Evolutionary conservation across 2,113 vertebrate species (phyloP).

Genomic region (Mystacornis crossleyi): DNA sequence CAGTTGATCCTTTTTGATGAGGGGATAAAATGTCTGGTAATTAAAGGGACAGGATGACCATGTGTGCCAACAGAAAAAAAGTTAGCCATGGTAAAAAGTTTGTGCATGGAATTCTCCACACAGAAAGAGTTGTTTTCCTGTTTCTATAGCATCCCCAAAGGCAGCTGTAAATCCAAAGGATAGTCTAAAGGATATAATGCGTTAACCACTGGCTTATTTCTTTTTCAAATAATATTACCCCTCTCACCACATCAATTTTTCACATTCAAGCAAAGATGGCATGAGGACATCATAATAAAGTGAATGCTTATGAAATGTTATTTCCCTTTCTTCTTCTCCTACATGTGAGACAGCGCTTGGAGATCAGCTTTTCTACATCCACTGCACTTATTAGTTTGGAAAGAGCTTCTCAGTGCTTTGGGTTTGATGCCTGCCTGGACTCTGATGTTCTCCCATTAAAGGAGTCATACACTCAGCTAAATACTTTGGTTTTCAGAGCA

Average conservation of each 20-base stretch:
- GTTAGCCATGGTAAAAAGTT: not conserved
- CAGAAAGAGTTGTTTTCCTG: not conserved
- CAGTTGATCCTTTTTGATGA: not conserved
- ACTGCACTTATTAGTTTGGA: not conserved
- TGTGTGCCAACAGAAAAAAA: not conserved
- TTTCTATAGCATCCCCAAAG: not conserved
- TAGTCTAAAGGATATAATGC: not conserved
- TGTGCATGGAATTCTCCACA: not conserved
- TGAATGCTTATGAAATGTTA: not conserved
- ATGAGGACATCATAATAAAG: not conserved
- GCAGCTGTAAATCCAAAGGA: not conserved
- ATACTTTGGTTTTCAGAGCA: not conserved
- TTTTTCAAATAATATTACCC: not conserved
- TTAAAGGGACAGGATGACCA: not conserved
- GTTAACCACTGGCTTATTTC: not conserved
- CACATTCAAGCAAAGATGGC: not conserved
- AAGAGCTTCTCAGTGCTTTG: not conserved
- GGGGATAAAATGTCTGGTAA: not conserved
- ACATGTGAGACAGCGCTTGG: accelerated
- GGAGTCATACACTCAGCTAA: not conserved
- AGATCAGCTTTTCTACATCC: not conserved
- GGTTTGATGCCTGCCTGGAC: not conserved
- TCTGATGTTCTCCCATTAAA: not conserved
- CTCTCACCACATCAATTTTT: not conserved
- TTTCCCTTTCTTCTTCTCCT: not conserved